These are phyloP conservation scores for Euthynnus affinis DNA, from an alignment of 2,797 vertebrate genomes.

Conservation along the genomic window DNA sequence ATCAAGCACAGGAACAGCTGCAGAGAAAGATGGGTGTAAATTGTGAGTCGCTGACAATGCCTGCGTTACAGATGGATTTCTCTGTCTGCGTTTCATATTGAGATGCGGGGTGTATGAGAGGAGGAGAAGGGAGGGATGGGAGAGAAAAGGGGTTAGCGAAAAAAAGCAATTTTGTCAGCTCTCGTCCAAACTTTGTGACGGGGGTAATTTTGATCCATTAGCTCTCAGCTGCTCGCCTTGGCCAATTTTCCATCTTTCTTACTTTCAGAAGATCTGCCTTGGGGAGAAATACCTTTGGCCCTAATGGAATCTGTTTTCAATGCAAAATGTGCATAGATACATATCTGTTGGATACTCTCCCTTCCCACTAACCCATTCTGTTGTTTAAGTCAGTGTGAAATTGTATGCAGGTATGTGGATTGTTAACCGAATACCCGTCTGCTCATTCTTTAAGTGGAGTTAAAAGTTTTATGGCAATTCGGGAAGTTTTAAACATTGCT, in stretches of 20 bases:
- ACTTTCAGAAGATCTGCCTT: conserved; percentile 79
- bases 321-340: conserved; percentile 74
- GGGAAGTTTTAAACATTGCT: conserved; percentile 61
- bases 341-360: conserved; percentile 68
- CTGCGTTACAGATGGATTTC: conserved; percentile 88
- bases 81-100: conserved; percentile 87
- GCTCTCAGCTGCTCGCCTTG: conserved; percentile 82
- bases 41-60: conserved; percentile 88
- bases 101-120: conserved; percentile 72
- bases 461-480: conserved; percentile 66
- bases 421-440: conserved; percentile 67
- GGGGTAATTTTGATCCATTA: conserved; percentile 90
- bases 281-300: conserved; percentile 76
- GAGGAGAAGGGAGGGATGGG: conserved; percentile 45
- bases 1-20: conserved; percentile 90
- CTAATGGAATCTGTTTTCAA: conserved; percentile 83
- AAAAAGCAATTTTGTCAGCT: conserved; percentile 85
- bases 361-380: conserved; percentile 61
- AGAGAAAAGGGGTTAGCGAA: conserved; percentile 60
- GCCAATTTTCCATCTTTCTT: conserved; percentile 85
- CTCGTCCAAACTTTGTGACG: conserved; percentile 88
- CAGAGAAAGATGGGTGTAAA: conserved; percentile 89
- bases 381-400: conserved; percentile 78
- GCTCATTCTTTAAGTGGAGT: conserved; percentile 60
- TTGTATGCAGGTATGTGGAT: conserved; percentile 72